These are phyloP conservation scores for Chroicocephalus ridibundus DNA, from an alignment of 2,113 vertebrate species.

Conservation along the genomic window DNA sequence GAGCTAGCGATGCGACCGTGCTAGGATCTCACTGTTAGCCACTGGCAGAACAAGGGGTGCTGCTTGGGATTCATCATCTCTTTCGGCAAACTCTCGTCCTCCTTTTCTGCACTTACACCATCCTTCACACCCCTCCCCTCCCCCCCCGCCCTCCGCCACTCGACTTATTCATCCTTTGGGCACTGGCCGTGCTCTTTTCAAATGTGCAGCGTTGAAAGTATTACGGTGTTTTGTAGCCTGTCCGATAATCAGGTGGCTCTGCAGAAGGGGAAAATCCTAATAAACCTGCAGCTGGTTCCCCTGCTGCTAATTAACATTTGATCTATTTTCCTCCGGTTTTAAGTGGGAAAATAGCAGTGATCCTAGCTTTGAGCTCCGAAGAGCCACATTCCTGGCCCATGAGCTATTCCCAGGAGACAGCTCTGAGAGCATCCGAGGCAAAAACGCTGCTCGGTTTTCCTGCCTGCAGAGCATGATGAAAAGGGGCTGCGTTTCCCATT, in stretches of 20 bases:
- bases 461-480: neutral
- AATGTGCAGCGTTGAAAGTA: neutral
- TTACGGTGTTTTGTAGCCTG: neutral
- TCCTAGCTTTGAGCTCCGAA: neutral
- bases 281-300: constrained; percentile 4
- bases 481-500: neutral
- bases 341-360: neutral
- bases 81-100: neutral
- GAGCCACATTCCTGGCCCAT: constrained; percentile 33
- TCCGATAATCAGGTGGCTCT: neutral
- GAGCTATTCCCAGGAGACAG: constrained; percentile 20
- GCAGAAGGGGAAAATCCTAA: constrained; percentile 1
- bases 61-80: neutral
- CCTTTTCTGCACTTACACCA: neutral
- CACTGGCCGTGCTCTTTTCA: neutral
- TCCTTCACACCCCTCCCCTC: neutral
- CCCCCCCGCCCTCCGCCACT: neutral
- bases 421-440: constrained; percentile 18
- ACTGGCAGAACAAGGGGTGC: neutral
- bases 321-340: constrained; percentile 5
- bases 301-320: constrained; percentile 19
- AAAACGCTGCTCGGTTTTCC: neutral
- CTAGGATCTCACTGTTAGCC: neutral
- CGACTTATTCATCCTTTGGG: neutral
- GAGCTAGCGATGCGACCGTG: neutral